These are phyloP conservation scores for Porites divaricata DNA, from an alignment of 92 coral and sea anemone genomes.

Conservation along the genomic window DNA sequence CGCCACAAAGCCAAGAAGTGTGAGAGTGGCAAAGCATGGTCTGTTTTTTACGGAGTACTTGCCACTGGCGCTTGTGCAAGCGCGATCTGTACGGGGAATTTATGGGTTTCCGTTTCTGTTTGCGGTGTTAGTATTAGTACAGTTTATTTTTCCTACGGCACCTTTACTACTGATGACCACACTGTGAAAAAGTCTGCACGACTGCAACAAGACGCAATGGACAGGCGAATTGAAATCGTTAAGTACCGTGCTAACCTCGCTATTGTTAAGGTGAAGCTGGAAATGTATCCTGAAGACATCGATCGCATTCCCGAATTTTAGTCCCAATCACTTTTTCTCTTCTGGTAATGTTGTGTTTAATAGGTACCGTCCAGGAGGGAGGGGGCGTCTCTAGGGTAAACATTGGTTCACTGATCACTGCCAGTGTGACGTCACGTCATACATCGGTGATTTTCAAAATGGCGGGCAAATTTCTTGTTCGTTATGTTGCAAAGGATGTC, in stretches of 20 bases:
- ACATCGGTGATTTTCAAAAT: too few relatives aligned
- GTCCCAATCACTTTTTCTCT: too few relatives aligned
- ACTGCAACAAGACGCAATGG: background rate
- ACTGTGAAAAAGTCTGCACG: background rate
- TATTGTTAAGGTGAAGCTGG: background rate
- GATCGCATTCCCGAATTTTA: too few relatives aligned
- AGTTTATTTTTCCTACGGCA: accelerated
- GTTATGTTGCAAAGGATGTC: too few relatives aligned
- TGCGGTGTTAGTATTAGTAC: background rate
- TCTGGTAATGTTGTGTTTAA: too few relatives aligned
- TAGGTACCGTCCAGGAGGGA: too few relatives aligned
- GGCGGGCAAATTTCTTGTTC: too few relatives aligned
- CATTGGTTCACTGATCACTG: too few relatives aligned
- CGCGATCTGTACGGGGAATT: background rate
- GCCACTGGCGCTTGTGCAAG: background rate
- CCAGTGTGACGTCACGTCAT: too few relatives aligned
- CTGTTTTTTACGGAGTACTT: background rate
- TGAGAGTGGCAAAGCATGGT: background rate
- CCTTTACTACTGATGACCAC: background rate
- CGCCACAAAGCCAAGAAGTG: background rate
- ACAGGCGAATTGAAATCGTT: background rate
- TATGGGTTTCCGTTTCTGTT: background rate
- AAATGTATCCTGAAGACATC: too few relatives aligned
- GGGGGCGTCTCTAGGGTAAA: too few relatives aligned
- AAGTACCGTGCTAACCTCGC: background rate